phyloP scores from a whole-genome alignment of 2,888 invertebrate genomes.

The Hypselothyrea guttata region DNA sequence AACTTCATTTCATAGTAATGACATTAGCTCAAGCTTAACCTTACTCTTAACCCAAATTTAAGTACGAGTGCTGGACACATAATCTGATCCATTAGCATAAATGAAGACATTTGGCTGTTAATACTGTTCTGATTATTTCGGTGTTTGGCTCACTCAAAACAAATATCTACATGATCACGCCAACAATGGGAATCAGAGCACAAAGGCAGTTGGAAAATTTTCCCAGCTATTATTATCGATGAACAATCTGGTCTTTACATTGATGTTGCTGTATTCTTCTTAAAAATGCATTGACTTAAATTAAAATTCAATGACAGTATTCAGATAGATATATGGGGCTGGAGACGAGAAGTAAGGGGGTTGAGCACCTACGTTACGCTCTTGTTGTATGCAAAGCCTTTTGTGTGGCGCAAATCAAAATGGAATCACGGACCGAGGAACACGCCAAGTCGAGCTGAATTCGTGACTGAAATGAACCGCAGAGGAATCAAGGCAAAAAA shows the following conservation, averaged over 20 bases:
- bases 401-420: constrained; percentile 68
- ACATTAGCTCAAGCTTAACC: too few relatives aligned
- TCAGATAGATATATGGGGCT: constrained; percentile 13
- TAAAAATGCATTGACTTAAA: constrained; percentile 68
- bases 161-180: constrained; percentile 60
- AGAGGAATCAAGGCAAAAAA: constrained; percentile 57
- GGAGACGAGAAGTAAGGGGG: background rate
- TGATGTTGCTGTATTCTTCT: constrained; percentile 32
- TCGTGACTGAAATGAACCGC: constrained; percentile 79
- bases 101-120: constrained; percentile 67
- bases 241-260: constrained; percentile 58
- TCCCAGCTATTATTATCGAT: constrained; percentile 75
- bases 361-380: constrained; percentile 59
- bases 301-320: constrained; percentile 72
- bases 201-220: constrained; percentile 55
- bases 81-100: constrained; percentile 70
- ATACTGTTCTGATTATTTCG: constrained; percentile 5
- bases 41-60: constrained; percentile 23
- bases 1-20: too few relatives aligned
- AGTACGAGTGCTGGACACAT: constrained; percentile 1
- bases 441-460: constrained; percentile 62
- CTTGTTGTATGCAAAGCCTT: constrained; percentile 67
- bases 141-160: constrained; percentile 23
- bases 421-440: constrained; percentile 71
- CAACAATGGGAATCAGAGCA: constrained; percentile 76